A percentile compares a stretch with the other conserved stretches of the same genome.
These are phyloP conservation scores for Coreoperca whiteheadi DNA, from an alignment of 2,113 vertebrate species.

Conservation along the genomic window DNA sequence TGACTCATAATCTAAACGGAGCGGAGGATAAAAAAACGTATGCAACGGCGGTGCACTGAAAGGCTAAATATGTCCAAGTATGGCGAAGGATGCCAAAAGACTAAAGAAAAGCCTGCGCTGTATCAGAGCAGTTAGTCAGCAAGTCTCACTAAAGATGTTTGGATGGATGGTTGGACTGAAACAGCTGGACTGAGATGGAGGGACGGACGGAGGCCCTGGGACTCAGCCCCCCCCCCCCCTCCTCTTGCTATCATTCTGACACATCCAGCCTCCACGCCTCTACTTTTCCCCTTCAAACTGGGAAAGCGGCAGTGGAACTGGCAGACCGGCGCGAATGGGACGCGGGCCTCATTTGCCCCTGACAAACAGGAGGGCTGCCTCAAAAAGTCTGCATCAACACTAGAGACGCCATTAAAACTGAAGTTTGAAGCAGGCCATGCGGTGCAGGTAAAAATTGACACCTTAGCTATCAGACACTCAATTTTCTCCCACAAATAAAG, in stretches of 20 bases:
- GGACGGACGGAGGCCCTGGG: constrained; percentile 28
- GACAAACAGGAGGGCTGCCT: constrained; percentile 35
- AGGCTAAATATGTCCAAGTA: constrained; percentile 10
- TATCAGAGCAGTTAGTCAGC: constrained; percentile 57
- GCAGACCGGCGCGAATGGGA: constrained; percentile 48
- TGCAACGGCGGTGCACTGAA: neutral
- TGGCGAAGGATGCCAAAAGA: neutral
- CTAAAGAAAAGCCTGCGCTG: constrained; percentile 43
- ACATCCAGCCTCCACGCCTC: constrained; percentile 52
- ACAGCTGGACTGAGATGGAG: constrained; percentile 52
- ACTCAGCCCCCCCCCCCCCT: constrained; percentile 22
- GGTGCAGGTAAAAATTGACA: constrained; percentile 17
- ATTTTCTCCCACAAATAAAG: neutral
- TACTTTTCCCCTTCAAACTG: constrained; percentile 39
- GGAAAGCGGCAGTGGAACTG: constrained; percentile 20
- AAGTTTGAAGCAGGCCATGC: constrained; percentile 15
- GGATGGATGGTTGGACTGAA: constrained; percentile 60
- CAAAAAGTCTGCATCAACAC: constrained; percentile 11
- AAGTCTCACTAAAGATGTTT: constrained; percentile 47
- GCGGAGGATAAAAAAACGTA: neutral
- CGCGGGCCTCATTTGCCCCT: constrained; percentile 50
- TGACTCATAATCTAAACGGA: neutral
- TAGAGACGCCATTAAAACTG: constrained; percentile 16
- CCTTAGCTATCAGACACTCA: neutral
- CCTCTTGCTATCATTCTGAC: constrained; percentile 46